Conservation (phyloP, 37 sponge, comb jelly and placozoan genomes). For the Agelas oroides region DNA sequence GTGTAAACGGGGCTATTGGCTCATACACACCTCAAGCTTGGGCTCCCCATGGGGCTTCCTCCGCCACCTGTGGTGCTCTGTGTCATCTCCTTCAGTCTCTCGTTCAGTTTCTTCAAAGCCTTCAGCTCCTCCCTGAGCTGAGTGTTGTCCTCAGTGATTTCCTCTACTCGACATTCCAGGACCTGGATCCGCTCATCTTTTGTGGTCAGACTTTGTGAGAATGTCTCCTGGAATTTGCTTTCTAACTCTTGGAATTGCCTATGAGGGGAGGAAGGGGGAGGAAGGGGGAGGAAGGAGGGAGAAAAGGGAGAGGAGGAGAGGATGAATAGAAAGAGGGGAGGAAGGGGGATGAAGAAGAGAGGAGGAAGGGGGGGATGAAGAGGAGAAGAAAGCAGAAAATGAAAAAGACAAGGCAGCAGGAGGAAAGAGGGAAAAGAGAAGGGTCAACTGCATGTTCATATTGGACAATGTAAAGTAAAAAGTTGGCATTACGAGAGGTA, state of each 20-base stretch:
- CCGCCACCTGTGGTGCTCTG: not conserved
- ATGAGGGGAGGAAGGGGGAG: not conserved
- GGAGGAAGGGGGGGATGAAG: no score
- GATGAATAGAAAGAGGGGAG: no score
- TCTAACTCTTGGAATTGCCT: constrained; percentile 72
- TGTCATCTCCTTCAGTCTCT: constrained; percentile 8
- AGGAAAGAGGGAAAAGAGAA: no score
- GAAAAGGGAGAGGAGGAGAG: not conserved
- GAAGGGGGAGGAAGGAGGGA: not conserved
- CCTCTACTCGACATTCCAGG: constrained; percentile 76
- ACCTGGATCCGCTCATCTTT: constrained; percentile 87
- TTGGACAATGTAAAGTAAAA: no score
- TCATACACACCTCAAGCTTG: not conserved
- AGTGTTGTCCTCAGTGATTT: constrained; percentile 40
- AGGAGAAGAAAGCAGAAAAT: no score
- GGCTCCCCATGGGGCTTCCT: constrained; percentile 19
- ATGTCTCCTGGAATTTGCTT: constrained; percentile 63
- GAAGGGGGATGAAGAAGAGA: no score
- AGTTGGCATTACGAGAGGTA: no score
- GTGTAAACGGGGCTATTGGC: no score
- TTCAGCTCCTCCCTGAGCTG: constrained; percentile 53
- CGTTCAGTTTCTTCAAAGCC: constrained; percentile 25
- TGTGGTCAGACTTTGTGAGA: constrained; percentile 73
- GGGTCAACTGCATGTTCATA: no score
- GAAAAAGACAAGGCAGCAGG: no score